Conservation (phyloP, 2,113 vertebrate genomes). For the Lepisosteus oculatus region DNA sequence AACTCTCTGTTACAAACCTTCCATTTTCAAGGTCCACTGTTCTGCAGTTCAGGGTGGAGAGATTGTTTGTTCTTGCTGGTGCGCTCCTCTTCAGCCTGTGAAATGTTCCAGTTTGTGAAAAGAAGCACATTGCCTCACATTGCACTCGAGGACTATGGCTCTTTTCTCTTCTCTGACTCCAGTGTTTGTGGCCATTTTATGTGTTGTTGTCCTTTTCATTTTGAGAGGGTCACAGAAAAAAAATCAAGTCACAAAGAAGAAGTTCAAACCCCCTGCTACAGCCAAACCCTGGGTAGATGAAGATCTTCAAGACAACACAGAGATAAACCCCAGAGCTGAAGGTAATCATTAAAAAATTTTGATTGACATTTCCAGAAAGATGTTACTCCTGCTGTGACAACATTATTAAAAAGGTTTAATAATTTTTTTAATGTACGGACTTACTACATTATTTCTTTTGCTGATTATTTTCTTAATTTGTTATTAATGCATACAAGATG, state of each 20-base stretch:
- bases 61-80: too few species aligned
- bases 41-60: too few species aligned
- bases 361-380: too few species aligned
- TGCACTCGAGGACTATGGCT: slow-evolving; percentile 55
- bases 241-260: background rate
- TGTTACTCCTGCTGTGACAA: too few species aligned
- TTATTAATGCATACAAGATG: too few species aligned
- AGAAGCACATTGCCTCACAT: background rate
- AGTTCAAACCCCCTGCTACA: slow-evolving; percentile 18
- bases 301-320: slow-evolving; percentile 75
- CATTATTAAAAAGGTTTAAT: too few species aligned
- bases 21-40: too few species aligned
- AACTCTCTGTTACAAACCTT: too few species aligned
- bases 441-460: too few species aligned
- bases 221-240: slow-evolving; percentile 50
- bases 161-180: slow-evolving; percentile 74
- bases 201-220: slow-evolving; percentile 70
- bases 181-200: slow-evolving; percentile 70
- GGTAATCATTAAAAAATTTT: slow-evolving; percentile 49
- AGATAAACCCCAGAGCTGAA: slow-evolving; percentile 53
- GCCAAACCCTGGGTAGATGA: slow-evolving; percentile 76
- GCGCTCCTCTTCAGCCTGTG: slow-evolving; percentile 2
- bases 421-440: too few species aligned
- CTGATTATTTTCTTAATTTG: too few species aligned
- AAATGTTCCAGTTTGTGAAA: background rate